Conservation (phyloP, 2,113 vertebrate species). For the Oncorhynchus tshawytscha region DNA sequence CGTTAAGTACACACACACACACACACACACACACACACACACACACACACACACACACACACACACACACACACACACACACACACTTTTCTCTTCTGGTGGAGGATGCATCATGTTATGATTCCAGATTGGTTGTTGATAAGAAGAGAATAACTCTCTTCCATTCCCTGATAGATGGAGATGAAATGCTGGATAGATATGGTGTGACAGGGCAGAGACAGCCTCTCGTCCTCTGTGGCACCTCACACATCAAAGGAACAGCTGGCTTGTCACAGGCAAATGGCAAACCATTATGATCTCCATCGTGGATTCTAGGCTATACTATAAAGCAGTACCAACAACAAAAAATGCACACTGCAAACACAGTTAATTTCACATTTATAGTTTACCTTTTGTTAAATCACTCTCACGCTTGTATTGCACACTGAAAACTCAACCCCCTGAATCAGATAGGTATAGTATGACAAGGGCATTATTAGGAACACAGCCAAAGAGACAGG, state of each 20-base stretch:
- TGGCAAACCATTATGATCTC: conserved; percentile 14
- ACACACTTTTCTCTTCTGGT: background rate
- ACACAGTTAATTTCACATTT: conserved; percentile 20
- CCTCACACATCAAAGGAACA: conserved; percentile 20
- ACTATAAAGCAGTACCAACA: background rate
- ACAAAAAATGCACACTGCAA: background rate
- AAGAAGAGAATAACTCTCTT: background rate
- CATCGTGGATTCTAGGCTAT: background rate
- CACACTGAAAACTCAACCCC: conserved; percentile 12
- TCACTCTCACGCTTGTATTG: background rate
- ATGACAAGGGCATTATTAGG: too few relatives aligned
- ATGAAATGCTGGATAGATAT: background rate
- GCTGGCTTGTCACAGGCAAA: conserved; percentile 37
- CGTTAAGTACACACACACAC: background rate
- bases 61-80: too few relatives aligned
- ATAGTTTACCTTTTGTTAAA: conserved; percentile 16
- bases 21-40: background rate
- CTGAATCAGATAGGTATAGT: conserved; percentile 16
- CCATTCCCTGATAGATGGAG: conserved; percentile 19
- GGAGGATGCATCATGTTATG: background rate
- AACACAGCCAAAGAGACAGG: background rate
- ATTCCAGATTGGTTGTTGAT: conserved; percentile 6
- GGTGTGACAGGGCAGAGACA: background rate
- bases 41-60: too few relatives aligned
- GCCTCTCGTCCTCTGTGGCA: conserved; percentile 4